phyloP scores from a whole-genome alignment of 1,140 invertebrate genomes.

The Fopius arisanus region DNA sequence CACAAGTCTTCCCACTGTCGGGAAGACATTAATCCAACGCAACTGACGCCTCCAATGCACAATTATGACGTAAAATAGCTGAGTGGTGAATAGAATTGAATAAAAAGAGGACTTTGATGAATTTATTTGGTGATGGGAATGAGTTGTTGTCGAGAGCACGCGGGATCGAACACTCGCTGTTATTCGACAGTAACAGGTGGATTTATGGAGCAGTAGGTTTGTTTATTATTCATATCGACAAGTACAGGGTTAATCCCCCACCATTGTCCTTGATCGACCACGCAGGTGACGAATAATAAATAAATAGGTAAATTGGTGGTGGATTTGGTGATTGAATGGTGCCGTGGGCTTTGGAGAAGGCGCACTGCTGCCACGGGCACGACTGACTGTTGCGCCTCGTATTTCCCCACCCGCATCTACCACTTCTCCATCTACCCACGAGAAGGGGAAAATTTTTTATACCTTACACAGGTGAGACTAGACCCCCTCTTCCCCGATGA shows the following conservation, averaged over 20 bases:
- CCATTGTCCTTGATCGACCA: not conserved
- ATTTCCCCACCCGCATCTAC: slow-evolving; percentile 37
- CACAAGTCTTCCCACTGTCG: slow-evolving; percentile 16
- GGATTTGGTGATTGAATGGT: not conserved
- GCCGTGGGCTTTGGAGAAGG: not conserved
- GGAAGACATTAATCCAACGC: not conserved
- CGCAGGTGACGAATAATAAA: slow-evolving; percentile 1
- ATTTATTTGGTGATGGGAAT: not conserved
- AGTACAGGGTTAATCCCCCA: not conserved
- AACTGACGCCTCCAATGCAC: slow-evolving; percentile 5
- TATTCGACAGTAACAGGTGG: not conserved
- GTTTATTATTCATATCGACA: not conserved
- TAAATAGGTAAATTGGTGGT: not conserved
- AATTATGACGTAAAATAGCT: slow-evolving; percentile 4
- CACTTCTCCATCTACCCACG: slow-evolving; percentile 20
- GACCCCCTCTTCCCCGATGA: not conserved
- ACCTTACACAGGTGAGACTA: slow-evolving; percentile 50
- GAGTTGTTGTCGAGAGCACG: not conserved
- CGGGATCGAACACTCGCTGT: not conserved
- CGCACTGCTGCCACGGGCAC: slow-evolving; percentile 33
- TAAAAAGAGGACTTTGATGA: not conserved
- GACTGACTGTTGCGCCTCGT: slow-evolving; percentile 35
- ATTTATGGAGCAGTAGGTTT: not conserved
- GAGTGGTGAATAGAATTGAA: not conserved
- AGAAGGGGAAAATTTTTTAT: slow-evolving; percentile 53